Percentiles rank a stretch among this genome's conserved stretches.
These are phyloP conservation scores for Tetrao urogallus DNA, from an alignment of 2,113 vertebrate genomes.

Conservation along the genomic window DNA sequence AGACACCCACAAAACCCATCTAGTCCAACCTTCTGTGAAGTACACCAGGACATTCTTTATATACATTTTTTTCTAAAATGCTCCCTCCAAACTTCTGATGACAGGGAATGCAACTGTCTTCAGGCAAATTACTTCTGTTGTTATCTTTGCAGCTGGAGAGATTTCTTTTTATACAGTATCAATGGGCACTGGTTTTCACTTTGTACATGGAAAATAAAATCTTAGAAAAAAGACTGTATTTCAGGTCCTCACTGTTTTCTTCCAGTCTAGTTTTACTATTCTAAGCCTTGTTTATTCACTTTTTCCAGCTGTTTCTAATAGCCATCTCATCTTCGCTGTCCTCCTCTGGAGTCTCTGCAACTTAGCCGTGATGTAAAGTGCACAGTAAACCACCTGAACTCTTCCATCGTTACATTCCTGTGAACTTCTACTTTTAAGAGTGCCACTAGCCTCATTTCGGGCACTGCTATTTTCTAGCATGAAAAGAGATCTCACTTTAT, in stretches of 20 bases:
- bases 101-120: neutral
- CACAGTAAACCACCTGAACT: neutral
- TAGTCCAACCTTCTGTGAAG: neutral
- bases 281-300: neutral
- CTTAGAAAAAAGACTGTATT: neutral
- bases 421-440: neutral
- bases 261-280: neutral
- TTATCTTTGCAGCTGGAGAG: neutral
- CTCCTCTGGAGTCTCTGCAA: neutral
- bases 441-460: neutral
- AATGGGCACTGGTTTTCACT: neutral
- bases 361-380: neutral
- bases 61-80: neutral
- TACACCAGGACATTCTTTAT: neutral
- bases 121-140: neutral
- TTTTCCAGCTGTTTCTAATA: neutral
- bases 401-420: neutral
- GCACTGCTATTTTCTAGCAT: neutral
- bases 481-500: neutral
- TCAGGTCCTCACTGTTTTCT: neutral
- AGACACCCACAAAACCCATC: neutral
- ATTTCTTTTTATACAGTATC: neutral
- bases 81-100: neutral
- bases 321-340: neutral
- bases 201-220: neutral